phyloP scores from a whole-genome alignment of 2,888 invertebrate genomes.

The Abscondita cerata region DNA sequence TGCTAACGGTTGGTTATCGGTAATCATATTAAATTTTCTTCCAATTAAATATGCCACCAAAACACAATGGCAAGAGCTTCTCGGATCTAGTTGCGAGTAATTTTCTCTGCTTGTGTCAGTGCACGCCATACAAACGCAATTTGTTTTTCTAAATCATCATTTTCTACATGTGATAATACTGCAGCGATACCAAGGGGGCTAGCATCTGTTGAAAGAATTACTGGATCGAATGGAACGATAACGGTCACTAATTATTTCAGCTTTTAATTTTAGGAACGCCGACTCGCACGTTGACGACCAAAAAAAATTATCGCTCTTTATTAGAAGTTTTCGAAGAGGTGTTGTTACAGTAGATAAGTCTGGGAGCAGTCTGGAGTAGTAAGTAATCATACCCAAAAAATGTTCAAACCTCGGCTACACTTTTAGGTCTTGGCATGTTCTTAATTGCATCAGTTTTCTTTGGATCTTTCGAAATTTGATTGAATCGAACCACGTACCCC shows the following conservation, averaged over 20 bases:
- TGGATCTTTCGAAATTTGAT: neutral
- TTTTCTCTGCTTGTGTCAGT: slow-evolving; percentile 1
- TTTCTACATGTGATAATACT: neutral
- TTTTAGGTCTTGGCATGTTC: neutral
- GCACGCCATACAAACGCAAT: neutral
- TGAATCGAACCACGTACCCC: neutral
- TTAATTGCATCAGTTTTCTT: neutral
- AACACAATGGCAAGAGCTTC: slow-evolving; percentile 2
- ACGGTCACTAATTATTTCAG: neutral
- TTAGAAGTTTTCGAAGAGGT: slow-evolving; percentile 4
- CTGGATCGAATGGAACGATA: slow-evolving; percentile 1
- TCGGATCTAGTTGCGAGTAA: slow-evolving; percentile 3
- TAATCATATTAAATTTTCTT: neutral
- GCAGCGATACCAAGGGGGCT: neutral
- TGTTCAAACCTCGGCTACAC: neutral
- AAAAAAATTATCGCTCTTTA: neutral
- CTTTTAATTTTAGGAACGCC: neutral
- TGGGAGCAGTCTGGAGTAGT: neutral
- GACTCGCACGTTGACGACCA: neutral
- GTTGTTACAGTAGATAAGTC: slow-evolving; percentile 4
- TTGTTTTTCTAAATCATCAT: neutral
- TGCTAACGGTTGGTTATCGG: slow-evolving; percentile 7
- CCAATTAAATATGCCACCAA: slow-evolving; percentile 3
- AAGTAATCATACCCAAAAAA: too few species aligned
- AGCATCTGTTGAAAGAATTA: slow-evolving; percentile 4